These are phyloP conservation scores for Drosophila arawakana DNA, from an alignment of 1,140 invertebrate genomes.

Conservation along the genomic window DNA sequence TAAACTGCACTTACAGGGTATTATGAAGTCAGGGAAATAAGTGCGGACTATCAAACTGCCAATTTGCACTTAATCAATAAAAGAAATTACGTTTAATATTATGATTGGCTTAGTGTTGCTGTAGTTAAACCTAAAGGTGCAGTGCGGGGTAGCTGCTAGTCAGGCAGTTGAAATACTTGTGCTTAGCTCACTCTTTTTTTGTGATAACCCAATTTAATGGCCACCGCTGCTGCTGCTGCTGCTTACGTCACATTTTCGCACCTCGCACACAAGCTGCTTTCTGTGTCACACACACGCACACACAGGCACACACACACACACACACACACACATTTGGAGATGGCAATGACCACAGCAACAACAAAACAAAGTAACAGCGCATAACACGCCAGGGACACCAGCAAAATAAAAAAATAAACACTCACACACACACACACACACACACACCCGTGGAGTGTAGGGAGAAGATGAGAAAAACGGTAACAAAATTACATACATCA, in stretches of 20 bases:
- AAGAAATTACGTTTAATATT: background rate
- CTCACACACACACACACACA: background rate
- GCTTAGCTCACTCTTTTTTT: slow-evolving; percentile 15
- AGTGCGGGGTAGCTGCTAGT: slow-evolving; percentile 4
- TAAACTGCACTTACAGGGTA: slow-evolving; percentile 9
- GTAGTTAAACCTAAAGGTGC: background rate
- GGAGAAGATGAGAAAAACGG: slow-evolving; percentile 57
- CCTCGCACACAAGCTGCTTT: slow-evolving; percentile 73
- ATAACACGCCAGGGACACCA: slow-evolving; percentile 21
- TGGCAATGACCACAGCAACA: slow-evolving; percentile 24
- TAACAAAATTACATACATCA: slow-evolving; percentile 83
- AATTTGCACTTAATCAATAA: background rate
- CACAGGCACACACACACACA: slow-evolving; percentile 23
- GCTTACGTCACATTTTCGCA: slow-evolving; percentile 81
- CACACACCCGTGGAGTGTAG: slow-evolving; percentile 10
- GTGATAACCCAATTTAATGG: slow-evolving; percentile 77
- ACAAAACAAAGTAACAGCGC: slow-evolving; percentile 31
- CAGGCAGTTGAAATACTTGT: background rate
- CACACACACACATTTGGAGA: slow-evolving; percentile 3
- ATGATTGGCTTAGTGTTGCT: background rate
- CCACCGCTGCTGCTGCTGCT: slow-evolving; percentile 38
- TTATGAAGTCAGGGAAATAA: background rate
- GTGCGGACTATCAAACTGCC: no score
- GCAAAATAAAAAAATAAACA: slow-evolving; percentile 14
- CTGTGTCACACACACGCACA: slow-evolving; percentile 67